Conservation (phyloP, 2,888 invertebrate species). For the Balanococcus diminutus region DNA sequence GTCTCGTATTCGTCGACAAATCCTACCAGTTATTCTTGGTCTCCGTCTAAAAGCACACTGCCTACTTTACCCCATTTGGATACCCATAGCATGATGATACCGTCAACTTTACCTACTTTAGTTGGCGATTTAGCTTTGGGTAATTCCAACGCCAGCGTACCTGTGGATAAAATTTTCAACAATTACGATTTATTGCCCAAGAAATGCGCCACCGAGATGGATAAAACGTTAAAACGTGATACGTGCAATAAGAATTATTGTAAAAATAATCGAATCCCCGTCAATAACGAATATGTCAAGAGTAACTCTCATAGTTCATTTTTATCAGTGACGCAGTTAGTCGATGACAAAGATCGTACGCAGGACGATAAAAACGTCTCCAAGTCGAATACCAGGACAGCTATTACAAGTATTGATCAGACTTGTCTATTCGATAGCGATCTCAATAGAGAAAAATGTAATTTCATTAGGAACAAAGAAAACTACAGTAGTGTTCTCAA, state of each 20-base stretch:
- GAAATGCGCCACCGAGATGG: not conserved
- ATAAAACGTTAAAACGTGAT: not conserved
- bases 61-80: conserved; percentile 58
- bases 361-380: not conserved
- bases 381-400: not conserved
- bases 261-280: conserved; percentile 14
- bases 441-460: conserved; percentile 35
- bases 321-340: conserved; percentile 70
- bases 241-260: conserved; percentile 4
- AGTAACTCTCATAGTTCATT: conserved; percentile 60
- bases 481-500: not conserved
- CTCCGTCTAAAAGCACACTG: conserved; percentile 58
- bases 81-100: conserved; percentile 59
- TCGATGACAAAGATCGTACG: conserved; percentile 60
- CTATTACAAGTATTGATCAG: not conserved
- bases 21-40: conserved; percentile 57
- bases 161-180: conserved; percentile 20
- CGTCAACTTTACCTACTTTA: conserved; percentile 67
- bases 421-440: not conserved
- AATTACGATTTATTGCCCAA: conserved; percentile 40
- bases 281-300: conserved; percentile 1
- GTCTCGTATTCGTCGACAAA: conserved; percentile 35
- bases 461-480: not conserved
- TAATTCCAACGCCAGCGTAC: conserved; percentile 56
- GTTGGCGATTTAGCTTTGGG: conserved; percentile 68